These are phyloP conservation scores for Hozukius guyotensis DNA, from an alignment of 2,797 vertebrate genomes.

Conservation along the genomic window DNA sequence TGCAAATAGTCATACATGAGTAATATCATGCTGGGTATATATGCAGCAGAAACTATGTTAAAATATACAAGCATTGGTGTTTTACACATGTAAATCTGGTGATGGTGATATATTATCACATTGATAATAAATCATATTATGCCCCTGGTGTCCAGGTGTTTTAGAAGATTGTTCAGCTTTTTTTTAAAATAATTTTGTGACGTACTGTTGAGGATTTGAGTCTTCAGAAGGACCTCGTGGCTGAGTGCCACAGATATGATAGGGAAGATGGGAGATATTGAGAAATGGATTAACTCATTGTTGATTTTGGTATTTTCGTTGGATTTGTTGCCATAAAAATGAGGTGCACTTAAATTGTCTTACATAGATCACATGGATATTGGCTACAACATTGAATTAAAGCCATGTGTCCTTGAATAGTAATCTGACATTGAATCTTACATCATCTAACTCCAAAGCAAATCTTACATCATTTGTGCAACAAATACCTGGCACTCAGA, in stretches of 20 bases:
- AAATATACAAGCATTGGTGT: not conserved
- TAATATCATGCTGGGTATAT: not conserved
- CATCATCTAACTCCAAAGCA: slow-evolving; percentile 2
- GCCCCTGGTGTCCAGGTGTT: not conserved
- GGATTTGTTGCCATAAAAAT: not conserved
- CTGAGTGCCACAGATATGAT: not conserved
- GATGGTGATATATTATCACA: not conserved
- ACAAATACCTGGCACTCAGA: not conserved
- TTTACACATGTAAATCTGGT: not conserved
- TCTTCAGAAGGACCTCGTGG: not conserved
- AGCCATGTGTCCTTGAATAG: slow-evolving; percentile 3
- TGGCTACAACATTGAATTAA: not conserved
- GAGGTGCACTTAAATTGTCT: not conserved
- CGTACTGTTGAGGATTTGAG: too few species aligned
- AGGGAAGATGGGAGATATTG: not conserved
- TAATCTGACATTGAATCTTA: slow-evolving; percentile 5
- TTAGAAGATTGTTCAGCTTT: not conserved
- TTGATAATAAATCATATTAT: not conserved
- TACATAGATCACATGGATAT: not conserved
- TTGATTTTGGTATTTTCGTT: not conserved
- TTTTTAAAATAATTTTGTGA: not conserved
- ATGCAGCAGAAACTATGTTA: not conserved
- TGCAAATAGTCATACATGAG: not conserved
- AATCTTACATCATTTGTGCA: not conserved
- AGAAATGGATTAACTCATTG: not conserved